Percentiles rank a stretch among this genome's conserved stretches.
Conservation (phyloP, 2,113 vertebrate species). For the Ictalurus punctatus region DNA sequence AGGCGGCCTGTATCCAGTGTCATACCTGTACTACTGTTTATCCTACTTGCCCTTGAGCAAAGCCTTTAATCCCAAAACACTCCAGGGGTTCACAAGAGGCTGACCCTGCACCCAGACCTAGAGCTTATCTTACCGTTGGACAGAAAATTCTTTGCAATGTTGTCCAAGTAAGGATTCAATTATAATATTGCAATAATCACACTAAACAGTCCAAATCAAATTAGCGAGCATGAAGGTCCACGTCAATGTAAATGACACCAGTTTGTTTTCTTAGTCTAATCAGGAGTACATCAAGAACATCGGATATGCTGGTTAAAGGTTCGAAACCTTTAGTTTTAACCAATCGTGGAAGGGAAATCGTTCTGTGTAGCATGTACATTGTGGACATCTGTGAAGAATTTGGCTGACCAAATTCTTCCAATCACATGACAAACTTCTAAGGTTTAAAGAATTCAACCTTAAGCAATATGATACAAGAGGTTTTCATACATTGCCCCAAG, state of each 20-base stretch:
- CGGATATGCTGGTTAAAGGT: not conserved
- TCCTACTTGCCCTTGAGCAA: not conserved
- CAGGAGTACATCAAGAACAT: not conserved
- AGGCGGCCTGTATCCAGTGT: not conserved
- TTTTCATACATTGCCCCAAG: not conserved
- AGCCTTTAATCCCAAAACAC: slow-evolving; percentile 14
- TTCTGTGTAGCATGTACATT: not conserved
- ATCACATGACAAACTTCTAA: not conserved
- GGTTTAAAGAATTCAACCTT: not conserved
- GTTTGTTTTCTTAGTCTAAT: not conserved
- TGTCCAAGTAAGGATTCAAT: not conserved
- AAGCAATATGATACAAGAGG: not conserved
- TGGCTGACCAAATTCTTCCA: not conserved
- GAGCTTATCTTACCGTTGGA: not conserved
- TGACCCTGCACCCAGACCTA: not conserved
- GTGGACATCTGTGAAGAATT: slow-evolving; percentile 9
- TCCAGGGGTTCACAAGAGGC: not conserved
- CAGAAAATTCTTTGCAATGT: not conserved
- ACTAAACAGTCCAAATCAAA: not conserved
- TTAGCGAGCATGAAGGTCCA: not conserved
- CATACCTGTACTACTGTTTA: not conserved
- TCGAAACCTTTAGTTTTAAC: not conserved
- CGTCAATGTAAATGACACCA: not conserved
- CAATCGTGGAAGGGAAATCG: not conserved
- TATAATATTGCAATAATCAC: not conserved